Evolutionary conservation across 1,140 invertebrate species (phyloP).

Genomic region (Drosophila pandora): DNA sequence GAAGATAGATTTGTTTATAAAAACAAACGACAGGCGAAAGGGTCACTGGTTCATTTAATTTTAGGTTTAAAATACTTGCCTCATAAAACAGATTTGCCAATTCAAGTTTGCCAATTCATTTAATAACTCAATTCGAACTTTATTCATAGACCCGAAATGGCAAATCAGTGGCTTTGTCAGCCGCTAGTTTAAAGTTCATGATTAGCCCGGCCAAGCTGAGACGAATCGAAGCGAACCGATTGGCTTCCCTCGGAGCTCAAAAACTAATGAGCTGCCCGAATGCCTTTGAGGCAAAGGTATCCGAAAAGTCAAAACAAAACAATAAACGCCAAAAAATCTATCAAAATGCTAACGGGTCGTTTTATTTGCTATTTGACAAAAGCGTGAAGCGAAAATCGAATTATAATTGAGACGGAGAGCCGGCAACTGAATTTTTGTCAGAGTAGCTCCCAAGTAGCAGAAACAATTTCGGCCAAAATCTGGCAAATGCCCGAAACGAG

Average conservation of each 20-base stretch:
- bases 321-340: conserved; percentile 56
- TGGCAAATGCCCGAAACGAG: conserved; percentile 68
- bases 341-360: conserved; percentile 55
- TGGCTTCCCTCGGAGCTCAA: conserved; percentile 21
- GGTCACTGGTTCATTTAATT: too few relatives aligned
- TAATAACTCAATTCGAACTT: conserved; percentile 47
- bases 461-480: conserved; percentile 44
- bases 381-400: conserved; percentile 57
- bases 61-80: background rate
- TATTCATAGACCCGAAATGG: conserved; percentile 15
- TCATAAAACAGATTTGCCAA: background rate
- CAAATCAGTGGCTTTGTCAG: conserved; percentile 25
- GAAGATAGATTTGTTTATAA: too few relatives aligned
- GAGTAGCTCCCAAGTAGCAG: conserved; percentile 11
- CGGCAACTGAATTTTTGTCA: background rate
- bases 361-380: conserved; percentile 53
- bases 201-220: conserved; percentile 27
- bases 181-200: conserved; percentile 31
- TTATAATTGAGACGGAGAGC: conserved; percentile 44
- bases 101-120: conserved; percentile 2
- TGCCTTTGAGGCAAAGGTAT: conserved; percentile 21
- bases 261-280: conserved; percentile 64
- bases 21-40: too few relatives aligned
- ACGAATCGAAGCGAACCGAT: conserved; percentile 18
- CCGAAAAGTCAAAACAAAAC: conserved; percentile 23